phyloP scores from a whole-genome alignment of 2,888 invertebrate species.

The Caenorhabditis sp. region DNA sequence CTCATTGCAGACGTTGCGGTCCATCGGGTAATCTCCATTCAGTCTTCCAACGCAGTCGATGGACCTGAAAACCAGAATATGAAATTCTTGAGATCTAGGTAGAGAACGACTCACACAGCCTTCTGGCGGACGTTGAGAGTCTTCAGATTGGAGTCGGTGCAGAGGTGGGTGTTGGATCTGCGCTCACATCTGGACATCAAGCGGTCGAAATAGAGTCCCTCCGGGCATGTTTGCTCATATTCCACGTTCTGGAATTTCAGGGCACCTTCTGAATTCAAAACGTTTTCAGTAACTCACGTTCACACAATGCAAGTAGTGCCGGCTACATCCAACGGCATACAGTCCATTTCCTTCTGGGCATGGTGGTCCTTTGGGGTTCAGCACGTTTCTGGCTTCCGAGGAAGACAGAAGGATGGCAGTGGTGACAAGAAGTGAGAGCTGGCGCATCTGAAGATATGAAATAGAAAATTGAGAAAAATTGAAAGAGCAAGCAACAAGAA shows the following conservation, averaged over 20 bases:
- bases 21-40: constrained; percentile 45
- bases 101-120: constrained; percentile 57
- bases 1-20: constrained; percentile 27
- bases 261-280: too few species aligned
- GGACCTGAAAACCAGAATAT: constrained; percentile 19
- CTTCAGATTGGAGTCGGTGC: constrained; percentile 17
- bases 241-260: constrained; percentile 43
- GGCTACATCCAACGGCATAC: constrained; percentile 55
- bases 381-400: not conserved
- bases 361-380: constrained; percentile 31
- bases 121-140: constrained; percentile 40
- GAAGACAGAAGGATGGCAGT: constrained; percentile 5
- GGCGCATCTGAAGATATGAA: constrained; percentile 53
- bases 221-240: constrained; percentile 44
- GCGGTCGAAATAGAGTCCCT: constrained; percentile 51
- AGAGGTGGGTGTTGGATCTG: constrained; percentile 11
- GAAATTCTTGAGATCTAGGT: too few species aligned
- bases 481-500: not conserved
- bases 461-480: not conserved
- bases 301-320: constrained; percentile 44
- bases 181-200: constrained; percentile 53
- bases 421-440: constrained; percentile 46
- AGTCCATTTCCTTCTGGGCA: constrained; percentile 60
- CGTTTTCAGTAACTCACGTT: constrained; percentile 29
- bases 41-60: constrained; percentile 37